Evolutionary conservation across 2,888 invertebrate species (phyloP).

Genomic region (Apotomis turbidana): DNA sequence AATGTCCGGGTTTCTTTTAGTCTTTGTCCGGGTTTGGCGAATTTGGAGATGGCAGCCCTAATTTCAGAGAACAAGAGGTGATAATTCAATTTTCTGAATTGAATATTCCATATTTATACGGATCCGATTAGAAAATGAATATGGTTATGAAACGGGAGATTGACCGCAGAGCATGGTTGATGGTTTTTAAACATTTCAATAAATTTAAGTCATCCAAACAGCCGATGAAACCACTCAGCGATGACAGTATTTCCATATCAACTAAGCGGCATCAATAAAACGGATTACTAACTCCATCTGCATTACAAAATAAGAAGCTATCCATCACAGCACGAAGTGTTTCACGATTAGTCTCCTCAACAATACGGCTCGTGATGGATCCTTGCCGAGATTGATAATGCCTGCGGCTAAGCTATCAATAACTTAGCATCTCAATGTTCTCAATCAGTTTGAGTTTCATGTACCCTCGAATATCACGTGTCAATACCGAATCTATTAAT

Average conservation of each 20-base stretch:
- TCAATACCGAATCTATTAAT: background rate
- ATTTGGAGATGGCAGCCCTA: too few species aligned
- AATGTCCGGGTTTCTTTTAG: too few species aligned
- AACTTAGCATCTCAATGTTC: slow-evolving; percentile 6
- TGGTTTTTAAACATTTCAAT: too few species aligned
- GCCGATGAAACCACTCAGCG: too few species aligned
- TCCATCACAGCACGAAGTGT: slow-evolving; percentile 15
- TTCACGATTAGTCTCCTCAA: slow-evolving; percentile 3
- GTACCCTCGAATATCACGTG: background rate
- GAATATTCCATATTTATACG: too few species aligned
- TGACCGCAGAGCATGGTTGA: too few species aligned
- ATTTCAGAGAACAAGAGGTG: too few species aligned
- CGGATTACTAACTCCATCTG: background rate
- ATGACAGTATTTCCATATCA: background rate
- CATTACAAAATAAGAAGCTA: background rate
- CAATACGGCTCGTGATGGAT: slow-evolving; percentile 9
- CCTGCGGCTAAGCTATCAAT: slow-evolving; percentile 19
- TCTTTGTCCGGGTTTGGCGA: too few species aligned
- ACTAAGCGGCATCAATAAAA: background rate
- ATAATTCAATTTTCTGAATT: too few species aligned
- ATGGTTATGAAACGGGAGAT: too few species aligned
- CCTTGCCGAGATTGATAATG: slow-evolving; percentile 13
- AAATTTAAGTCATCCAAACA: too few species aligned
- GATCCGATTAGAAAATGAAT: too few species aligned
- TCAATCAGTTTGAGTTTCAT: background rate